Evolutionary conservation across 2,797 vertebrate species (phyloP), one percentile per base, ranked within the genome.

Genomic region (Helarctos malayanus): DNA sequence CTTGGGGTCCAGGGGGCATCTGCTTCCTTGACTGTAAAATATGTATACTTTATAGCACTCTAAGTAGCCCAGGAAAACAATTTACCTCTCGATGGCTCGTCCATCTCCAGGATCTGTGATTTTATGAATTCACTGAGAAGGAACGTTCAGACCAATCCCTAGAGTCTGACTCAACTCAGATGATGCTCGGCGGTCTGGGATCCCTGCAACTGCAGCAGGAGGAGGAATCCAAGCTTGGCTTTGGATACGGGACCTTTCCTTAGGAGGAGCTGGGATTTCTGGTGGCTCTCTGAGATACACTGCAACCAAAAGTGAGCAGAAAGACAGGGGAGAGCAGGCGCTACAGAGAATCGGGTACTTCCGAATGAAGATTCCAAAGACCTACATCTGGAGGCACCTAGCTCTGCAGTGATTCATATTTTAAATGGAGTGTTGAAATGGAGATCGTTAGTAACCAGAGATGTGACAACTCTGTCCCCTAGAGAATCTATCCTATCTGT

Each of bases 391-490:
- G 29, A 90, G 84, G 4, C 63, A 91, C 38, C 45, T 41, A 35
- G 32, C 23, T 63, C 57, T 7, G 18, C 38, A 86, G 8, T 45
- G 56, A 73, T 94, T 94, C 59, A 23, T 57, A 57, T 63, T 94
- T 75, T 54, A 93, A 94, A 68, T 56, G 49, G 25, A 21, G 45
- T 92, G 92, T 89, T 80, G 76, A 75, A 89, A 59, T 8, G 9
- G 32, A 93, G 35, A 84, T 68, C 14, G 8, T 45, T 85, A 38
- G 16, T 32, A 82, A 78, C 23, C 79, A 84, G 32, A 78, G n/a
- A 92, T 54, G 57, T 45, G 91, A 56, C 54, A 54, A 56, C 29
- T 96, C 82, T 83, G 38, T 56, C 38, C 71, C 69, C 47, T 18
- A 68, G 80, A 63, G 41, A 89, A 59, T 52, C 47, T 83, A 12